Evolutionary conservation across 2,113 vertebrate species (phyloP), one percentile per base, ranked within the genome.

Genomic region (Passer montanus): DNA sequence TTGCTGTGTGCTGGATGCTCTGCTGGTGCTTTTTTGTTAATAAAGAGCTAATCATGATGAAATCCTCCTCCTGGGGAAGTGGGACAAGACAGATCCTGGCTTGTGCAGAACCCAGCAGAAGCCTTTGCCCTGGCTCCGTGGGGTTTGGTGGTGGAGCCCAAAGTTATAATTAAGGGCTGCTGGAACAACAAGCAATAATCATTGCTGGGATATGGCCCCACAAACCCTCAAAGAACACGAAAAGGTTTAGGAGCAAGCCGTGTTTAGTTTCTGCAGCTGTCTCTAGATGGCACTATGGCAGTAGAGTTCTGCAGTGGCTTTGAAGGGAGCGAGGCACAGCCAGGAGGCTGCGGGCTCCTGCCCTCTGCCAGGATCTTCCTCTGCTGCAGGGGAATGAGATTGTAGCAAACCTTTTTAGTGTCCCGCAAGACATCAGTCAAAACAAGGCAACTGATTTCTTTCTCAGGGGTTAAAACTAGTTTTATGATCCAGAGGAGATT

Each of bases 241-340:
- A 8, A 53, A 49, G 16, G 7, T 14, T 60, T 5, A 9, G 60
- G 55, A 47, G 1, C 28, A n/a, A 47, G 16, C 4, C 2, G 13
- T 10, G 7, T 86, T 76, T 64, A 21, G 15, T 97, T 86, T 89
- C 82, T 63, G 6, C 15, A 16, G 0, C 31, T 30, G 92, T 90
- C 97, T 96, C 35, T 96, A 96, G 97, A 96, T 97, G 97, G 97
- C 97, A 96, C 93, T 95, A 56, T 95, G 92, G 91, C 95, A 78
- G 95, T 56, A 96, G 44, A 96, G 90, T 96, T 60, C 62, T 9
- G 1, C 49, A 9, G 6, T 37, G 26, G 73, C 4, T 52, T 13
- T 3, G 73, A 20, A 35, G 43, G 56, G 69, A 74, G 1, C 0
- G 52, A 77, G 67, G 23, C 39, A 8, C 47, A 80, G 72, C 44